Percentiles rank a stretch among this genome's conserved stretches.
phyloP scores from a whole-genome alignment of 2,113 vertebrate genomes.

The Phylloscopus whistleri region DNA sequence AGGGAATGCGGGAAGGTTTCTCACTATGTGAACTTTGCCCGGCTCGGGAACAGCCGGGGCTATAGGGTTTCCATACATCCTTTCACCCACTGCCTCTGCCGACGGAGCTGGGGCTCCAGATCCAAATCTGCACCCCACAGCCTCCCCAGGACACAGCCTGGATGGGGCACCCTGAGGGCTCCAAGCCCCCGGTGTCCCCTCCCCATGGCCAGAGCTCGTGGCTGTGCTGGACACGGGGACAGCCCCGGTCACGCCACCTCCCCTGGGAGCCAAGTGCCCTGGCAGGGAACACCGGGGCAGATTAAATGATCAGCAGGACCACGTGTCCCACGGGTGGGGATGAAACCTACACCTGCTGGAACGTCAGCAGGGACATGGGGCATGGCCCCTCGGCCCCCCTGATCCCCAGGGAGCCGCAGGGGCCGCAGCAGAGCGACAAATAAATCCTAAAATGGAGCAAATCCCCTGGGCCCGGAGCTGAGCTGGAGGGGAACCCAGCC shows the following conservation, averaged over 20 bases:
- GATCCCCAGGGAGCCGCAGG: background rate
- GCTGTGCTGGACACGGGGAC: accelerated
- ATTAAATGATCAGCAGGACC: background rate
- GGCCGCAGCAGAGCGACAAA: accelerated
- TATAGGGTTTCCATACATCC: constrained; percentile 1
- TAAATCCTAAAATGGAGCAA: background rate
- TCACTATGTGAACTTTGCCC: background rate
- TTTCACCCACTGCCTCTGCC: background rate
- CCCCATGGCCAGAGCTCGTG: accelerated
- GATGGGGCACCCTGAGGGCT: accelerated
- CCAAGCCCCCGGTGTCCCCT: background rate
- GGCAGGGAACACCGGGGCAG: background rate
- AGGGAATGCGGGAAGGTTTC: background rate
- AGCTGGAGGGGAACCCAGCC: accelerated
- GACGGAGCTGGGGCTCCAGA: too few species aligned
- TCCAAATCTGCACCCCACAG: background rate
- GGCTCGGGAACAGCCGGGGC: background rate
- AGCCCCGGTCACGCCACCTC: background rate
- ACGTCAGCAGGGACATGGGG: background rate
- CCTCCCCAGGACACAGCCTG: background rate
- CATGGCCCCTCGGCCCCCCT: background rate
- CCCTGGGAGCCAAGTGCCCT: background rate
- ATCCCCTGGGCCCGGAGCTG: accelerated
- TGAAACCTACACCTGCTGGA: background rate
- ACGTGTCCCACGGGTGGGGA: background rate